Percentiles rank a stretch among this genome's conserved stretches.
These are phyloP conservation scores for Tetheella fluctuosa DNA, from an alignment of 2,888 invertebrate species.

Conservation along the genomic window DNA sequence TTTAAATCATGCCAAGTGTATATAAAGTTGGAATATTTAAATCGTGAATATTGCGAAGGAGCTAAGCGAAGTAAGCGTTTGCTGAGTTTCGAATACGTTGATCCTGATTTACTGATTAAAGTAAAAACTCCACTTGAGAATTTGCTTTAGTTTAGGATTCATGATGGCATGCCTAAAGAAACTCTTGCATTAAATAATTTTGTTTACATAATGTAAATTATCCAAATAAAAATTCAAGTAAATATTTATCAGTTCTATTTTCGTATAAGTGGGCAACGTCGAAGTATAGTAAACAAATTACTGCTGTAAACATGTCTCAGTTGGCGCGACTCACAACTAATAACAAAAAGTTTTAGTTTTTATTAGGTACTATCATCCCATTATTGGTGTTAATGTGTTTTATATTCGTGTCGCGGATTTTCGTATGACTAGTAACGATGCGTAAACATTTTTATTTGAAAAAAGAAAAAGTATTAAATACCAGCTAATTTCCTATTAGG, in stretches of 20 bases:
- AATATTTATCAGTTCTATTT: background rate
- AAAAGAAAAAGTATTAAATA: background rate
- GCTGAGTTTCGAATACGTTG: too few relatives aligned
- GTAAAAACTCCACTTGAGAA: too few relatives aligned
- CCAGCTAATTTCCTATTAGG: background rate
- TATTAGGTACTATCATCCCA: background rate
- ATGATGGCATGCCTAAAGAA: too few relatives aligned
- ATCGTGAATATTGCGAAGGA: background rate
- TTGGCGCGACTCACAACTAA: conserved; percentile 21
- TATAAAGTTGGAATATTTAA: background rate
- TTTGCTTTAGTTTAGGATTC: too few relatives aligned
- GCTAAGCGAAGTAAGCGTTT: background rate
- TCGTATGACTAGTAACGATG: background rate
- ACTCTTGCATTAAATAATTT: background rate
- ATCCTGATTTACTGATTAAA: too few relatives aligned
- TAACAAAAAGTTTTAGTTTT: background rate
- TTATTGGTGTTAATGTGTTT: background rate
- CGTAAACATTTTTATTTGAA: background rate
- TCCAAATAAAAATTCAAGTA: background rate
- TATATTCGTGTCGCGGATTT: background rate
- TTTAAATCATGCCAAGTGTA: background rate
- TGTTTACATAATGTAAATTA: background rate
- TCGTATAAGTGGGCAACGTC: background rate
- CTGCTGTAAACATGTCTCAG: conserved; percentile 28
- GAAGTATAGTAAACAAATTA: conserved; percentile 22